Base-by-base conservation (phyloP, 2,888 invertebrate genomes). In the Spilarctia lutea region DNA sequence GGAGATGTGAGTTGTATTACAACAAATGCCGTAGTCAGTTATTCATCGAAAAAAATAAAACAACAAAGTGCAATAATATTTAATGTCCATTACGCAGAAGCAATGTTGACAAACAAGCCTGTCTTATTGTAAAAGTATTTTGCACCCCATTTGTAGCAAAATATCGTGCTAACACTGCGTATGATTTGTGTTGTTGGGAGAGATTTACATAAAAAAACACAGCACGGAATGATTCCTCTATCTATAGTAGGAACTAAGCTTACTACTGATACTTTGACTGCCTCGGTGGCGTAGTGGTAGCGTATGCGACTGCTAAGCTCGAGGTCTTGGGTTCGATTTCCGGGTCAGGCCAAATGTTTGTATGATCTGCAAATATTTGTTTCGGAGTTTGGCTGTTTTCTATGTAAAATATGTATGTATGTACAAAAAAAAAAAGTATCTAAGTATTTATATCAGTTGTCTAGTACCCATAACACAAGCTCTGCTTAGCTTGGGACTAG, bases 41-140 rank as follows among this genome's bases (percentile, higher is more conserved):
- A 27, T n/a, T 67, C 65, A 73, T 71, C 27, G 45, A 42, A 63
- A n/a, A 60, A 24, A 66, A 33, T 42, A 66, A 73, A 68, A 63
- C 70, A 71, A 30, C 30, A 63, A 56, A 33, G 48, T 66, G 52
- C 72, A 48, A 72, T 74, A 48, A 63, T 75, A 68, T 73, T 71
- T 69, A 71, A 35, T 52, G 56, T 45, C 63, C 65, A 65, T 45
- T 8, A 52, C 3, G 1, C 52, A 24, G 48, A 3, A 39, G 2
- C 68, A 33, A 45, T 78, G 75, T 80, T 78, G 79, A 79, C 73
- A 82, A 82, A 82, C 75, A 83, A 42, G 67, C 48, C 52, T 56
- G 48, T 65, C 13, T 70, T 56, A 70, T 68, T 76, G 60, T 35
- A 16, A 76, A 75, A 80, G 66, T 73, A 78, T 76, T 75, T 75